Evolutionary conservation across 2,888 invertebrate species (phyloP).

Genomic region (Monochamus alternatus): DNA sequence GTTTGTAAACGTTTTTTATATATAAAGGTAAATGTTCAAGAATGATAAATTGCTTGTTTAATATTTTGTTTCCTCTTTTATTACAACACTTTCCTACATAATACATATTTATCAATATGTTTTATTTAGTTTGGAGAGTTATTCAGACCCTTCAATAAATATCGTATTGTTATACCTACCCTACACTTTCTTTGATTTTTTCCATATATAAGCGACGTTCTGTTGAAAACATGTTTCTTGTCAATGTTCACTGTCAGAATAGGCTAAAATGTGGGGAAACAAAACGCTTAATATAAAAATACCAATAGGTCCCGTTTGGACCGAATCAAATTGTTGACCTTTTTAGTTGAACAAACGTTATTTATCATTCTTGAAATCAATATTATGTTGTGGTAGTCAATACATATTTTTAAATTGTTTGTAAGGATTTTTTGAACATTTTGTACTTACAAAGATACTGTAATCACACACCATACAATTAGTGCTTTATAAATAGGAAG

Average conservation of each 20-base stretch:
- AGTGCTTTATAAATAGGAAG: conserved; percentile 22
- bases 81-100: background rate
- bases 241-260: conserved; percentile 11
- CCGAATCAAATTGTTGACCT: background rate
- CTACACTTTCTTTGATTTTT: no score
- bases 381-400: conserved; percentile 10
- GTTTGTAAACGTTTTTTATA: background rate
- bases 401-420: conserved; percentile 4
- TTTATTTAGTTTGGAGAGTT: no score
- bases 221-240: background rate
- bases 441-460: conserved; percentile 26
- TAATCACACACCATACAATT: conserved; percentile 29
- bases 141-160: no score
- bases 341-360: background rate
- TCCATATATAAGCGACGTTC: background rate
- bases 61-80: background rate
- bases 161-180: no score
- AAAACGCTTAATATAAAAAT: conserved; percentile 14
- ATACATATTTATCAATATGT: no score
- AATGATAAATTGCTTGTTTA: conserved; percentile 22
- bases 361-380: conserved; percentile 28
- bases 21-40: conserved; percentile 3
- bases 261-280: conserved; percentile 14
- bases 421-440: background rate
- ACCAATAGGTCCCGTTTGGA: background rate